These are phyloP conservation scores for Pyrochroa serraticornis DNA, from an alignment of 2,888 invertebrate genomes.

Conservation along the genomic window DNA sequence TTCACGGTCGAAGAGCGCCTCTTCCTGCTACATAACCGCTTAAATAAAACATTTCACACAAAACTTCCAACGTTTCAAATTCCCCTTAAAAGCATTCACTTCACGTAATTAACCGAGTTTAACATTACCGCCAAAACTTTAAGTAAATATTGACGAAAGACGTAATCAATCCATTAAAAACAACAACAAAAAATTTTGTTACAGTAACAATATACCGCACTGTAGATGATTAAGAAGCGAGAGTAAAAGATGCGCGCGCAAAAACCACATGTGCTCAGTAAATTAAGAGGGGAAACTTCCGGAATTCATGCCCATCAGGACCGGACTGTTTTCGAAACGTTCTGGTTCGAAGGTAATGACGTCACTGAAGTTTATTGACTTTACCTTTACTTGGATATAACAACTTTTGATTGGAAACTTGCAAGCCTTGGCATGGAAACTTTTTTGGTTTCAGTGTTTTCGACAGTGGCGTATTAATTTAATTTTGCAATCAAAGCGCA, in stretches of 20 bases:
- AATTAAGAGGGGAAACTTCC: not conserved
- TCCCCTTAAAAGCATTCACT: not conserved
- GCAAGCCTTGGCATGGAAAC: too few species aligned
- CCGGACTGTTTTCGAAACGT: too few species aligned
- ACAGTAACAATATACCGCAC: not conserved
- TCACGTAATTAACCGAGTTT: not conserved
- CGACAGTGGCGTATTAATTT: too few species aligned
- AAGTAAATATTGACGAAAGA: not conserved
- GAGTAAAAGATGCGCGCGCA: conserved; percentile 20
- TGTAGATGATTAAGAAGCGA: not conserved
- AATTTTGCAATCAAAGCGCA: too few species aligned
- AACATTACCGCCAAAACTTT: not conserved
- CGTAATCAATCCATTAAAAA: not conserved
- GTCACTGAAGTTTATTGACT: too few species aligned
- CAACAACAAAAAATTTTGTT: conserved; percentile 4
- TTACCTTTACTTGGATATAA: too few species aligned
- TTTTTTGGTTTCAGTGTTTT: too few species aligned
- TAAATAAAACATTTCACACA: not conserved
- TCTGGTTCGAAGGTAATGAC: too few species aligned
- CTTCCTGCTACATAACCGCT: conserved; percentile 1
- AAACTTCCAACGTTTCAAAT: not conserved
- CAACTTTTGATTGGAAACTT: too few species aligned
- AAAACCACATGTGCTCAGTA: conserved; percentile 10
- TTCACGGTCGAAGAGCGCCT: conserved; percentile 2
- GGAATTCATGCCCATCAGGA: not conserved